These are phyloP conservation scores for Carposina sasakii DNA, from an alignment of 1,140 invertebrate species.

Conservation along the genomic window DNA sequence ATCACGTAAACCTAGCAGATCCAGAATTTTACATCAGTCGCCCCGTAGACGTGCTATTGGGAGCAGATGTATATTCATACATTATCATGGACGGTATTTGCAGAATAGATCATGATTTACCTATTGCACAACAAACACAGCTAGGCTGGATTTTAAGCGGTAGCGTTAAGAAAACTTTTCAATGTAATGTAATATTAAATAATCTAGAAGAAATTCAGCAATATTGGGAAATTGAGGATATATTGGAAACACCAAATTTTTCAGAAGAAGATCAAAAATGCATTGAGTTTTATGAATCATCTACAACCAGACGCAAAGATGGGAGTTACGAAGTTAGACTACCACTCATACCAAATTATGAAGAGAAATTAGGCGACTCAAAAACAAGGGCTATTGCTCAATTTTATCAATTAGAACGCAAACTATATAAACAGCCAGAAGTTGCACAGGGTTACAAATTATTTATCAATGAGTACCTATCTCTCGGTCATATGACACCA, in stretches of 20 bases:
- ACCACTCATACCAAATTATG: not conserved
- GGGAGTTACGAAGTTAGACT: not conserved
- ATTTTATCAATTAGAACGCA: not conserved
- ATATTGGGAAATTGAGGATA: no score
- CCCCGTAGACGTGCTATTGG: conserved; percentile 6
- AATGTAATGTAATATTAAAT: not conserved
- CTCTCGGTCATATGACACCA: not conserved
- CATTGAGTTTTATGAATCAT: no score
- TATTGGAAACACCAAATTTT: no score
- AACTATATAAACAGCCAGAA: not conserved
- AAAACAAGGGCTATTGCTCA: not conserved
- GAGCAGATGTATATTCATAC: not conserved
- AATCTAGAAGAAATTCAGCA: not conserved
- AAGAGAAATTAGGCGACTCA: not conserved
- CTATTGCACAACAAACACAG: not conserved
- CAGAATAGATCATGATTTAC: not conserved
- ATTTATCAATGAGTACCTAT: not conserved
- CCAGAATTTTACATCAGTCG: not conserved
- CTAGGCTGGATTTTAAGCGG: conserved; percentile 5
- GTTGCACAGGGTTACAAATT: not conserved
- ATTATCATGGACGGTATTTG: conserved; percentile 4
- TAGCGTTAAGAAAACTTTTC: not conserved
- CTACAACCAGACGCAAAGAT: not conserved
- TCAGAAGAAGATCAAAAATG: no score
- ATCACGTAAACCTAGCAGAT: not conserved